Base-by-base conservation (phyloP, 2,797 vertebrate genomes). In the Cichlasoma orientale region DNA sequence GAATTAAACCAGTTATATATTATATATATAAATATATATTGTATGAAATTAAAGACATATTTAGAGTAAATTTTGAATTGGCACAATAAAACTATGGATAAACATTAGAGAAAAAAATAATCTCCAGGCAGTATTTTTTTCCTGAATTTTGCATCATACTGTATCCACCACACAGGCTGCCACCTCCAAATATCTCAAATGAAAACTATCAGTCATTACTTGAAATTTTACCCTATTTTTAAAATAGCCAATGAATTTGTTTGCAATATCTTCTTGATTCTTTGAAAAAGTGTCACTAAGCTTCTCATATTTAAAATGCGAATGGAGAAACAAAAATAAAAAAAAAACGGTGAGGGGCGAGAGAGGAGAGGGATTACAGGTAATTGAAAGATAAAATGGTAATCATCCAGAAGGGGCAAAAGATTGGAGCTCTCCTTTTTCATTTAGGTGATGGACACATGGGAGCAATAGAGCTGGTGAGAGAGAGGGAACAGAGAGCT, bases 361-460 rank as follows among this genome's bases (percentile, higher is more conserved):
- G 68, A 57, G 50, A 75, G 18, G 31, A 84, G 56, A 66, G 8
- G 61, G 78, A 84, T 88, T 79, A 80, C 71, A 79, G 71, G 82
- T 88, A 86, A 90, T 82, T 88, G 85, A 87, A 85, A 85, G 84
- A 84, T 87, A 82, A 89, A 91, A 91, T 88, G 87, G 86, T 86
- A 78, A 75, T 89, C 80, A 85, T 50, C 58, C 72, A 72, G 72
- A 77, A 55, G 56, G 78, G 77, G 55, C 1, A 10, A 78, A 72
- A 81, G 57, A 89, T 89, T 83, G 82, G 72, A 73, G 57, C 72
- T 50, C 85, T 87, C 57, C 74, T 86, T 86, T 88, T 86, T 89
- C 56, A 78, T 90, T 87, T 83, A 69, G 71, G 31, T 56, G 63
- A 56, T 73, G 73, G 71, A 9, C 79, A 54, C 74, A 72, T 10